Percentiles rank a stretch among this genome's conserved stretches.
phyloP scores from a whole-genome alignment of 2,888 invertebrate genomes.

The Globia sparganii region DNA sequence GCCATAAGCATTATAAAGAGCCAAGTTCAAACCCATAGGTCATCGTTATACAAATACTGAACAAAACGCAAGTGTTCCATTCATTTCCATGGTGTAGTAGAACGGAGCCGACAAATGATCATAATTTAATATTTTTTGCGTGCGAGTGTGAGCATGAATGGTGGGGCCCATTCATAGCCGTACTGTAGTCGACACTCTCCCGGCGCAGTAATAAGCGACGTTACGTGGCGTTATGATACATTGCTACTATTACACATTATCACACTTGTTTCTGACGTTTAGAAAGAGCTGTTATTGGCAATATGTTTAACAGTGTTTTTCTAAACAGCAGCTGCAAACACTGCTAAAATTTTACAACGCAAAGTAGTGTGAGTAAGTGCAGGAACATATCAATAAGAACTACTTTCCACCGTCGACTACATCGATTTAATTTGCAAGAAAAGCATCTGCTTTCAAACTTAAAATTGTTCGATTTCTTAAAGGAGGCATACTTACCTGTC shows the following conservation, averaged over 20 bases:
- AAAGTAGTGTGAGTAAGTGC: not conserved
- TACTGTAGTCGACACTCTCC: not conserved
- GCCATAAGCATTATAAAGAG: not conserved
- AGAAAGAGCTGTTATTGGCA: slow-evolving; percentile 2
- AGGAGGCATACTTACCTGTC: not conserved
- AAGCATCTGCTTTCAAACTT: not conserved
- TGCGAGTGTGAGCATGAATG: slow-evolving; percentile 23
- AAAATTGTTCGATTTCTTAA: not conserved
- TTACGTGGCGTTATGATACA: slow-evolving; percentile 17
- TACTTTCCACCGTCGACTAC: not conserved
- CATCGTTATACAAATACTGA: slow-evolving; percentile 20
- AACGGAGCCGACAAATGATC: slow-evolving; percentile 27
- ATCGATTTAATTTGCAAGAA: not conserved
- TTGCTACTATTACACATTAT: slow-evolving; percentile 16
- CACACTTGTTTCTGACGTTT: not conserved
- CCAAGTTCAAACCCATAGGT: not conserved
- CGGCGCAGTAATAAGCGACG: not conserved
- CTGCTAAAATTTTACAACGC: not conserved
- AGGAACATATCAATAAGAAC: not conserved
- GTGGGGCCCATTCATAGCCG: slow-evolving; percentile 33
- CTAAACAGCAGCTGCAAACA: no score
- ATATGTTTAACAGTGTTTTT: not conserved
- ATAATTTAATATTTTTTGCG: slow-evolving; percentile 57
- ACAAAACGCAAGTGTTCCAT: slow-evolving; percentile 12
- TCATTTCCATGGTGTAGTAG: slow-evolving; percentile 31